Conservation (phyloP, 2,888 invertebrate genomes). For the Cremastobaeus sp. region DNA sequence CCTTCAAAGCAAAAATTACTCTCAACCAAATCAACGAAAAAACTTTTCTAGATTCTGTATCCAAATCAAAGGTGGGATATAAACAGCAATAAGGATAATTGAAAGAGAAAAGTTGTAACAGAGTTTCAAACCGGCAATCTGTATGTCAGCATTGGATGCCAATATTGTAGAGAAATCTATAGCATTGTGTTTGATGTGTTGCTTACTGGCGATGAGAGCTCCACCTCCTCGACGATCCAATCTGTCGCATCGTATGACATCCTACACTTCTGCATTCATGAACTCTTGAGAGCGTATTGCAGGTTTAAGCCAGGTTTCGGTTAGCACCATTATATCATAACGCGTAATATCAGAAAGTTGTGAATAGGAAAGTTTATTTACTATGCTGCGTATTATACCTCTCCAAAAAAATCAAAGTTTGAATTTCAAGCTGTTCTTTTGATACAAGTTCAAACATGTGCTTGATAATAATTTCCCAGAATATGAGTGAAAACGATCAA, state of each 20-base stretch:
- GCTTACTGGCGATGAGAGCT: background rate
- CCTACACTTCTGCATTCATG: background rate
- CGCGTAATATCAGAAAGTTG: too few species aligned
- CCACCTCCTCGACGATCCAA: background rate
- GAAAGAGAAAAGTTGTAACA: background rate
- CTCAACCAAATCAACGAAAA: background rate
- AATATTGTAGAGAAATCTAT: background rate
- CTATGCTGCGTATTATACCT: background rate
- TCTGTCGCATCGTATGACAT: background rate
- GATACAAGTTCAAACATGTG: too few species aligned
- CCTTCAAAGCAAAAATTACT: background rate
- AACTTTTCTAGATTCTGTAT: background rate
- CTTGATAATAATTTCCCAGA: too few species aligned
- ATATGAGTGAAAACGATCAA: too few species aligned
- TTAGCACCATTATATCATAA: background rate
- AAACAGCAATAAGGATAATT: background rate
- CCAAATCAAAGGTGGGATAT: background rate
- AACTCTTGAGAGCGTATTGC: background rate
- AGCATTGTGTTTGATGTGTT: background rate
- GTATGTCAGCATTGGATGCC: background rate
- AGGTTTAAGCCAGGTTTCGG: slow-evolving; percentile 1
- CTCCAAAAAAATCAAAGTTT: too few species aligned
- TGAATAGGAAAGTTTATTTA: too few species aligned
- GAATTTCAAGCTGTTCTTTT: too few species aligned
- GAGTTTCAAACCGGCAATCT: background rate